Percentiles rank a stretch among this genome's conserved stretches.
Conservation (phyloP, 1,140 invertebrate species). For the Coboldia fuscipes region DNA sequence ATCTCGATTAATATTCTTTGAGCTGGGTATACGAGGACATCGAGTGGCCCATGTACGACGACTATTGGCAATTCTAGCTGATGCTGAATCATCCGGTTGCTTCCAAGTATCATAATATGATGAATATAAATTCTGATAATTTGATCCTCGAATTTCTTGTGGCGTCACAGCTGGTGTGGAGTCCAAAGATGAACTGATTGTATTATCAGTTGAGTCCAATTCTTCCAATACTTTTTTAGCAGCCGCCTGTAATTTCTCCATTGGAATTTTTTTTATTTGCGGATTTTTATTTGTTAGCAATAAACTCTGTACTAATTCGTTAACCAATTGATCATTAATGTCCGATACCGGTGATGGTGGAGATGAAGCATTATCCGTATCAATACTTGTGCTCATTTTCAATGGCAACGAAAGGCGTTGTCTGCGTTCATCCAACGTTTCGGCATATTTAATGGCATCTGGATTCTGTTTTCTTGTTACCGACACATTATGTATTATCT, state of each 20-base stretch:
- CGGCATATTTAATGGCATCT: slow-evolving; percentile 12
- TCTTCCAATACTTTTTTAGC: slow-evolving; percentile 28
- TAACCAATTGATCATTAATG: slow-evolving; percentile 28
- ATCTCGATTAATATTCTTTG: slow-evolving; percentile 27
- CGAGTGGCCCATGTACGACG: slow-evolving; percentile 15
- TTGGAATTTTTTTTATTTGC: slow-evolving; percentile 26
- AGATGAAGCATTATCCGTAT: slow-evolving; percentile 23
- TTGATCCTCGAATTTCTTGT: slow-evolving; percentile 20
- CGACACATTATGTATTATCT: slow-evolving; percentile 18
- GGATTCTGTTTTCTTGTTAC: slow-evolving; percentile 16
- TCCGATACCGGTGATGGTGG: slow-evolving; percentile 24
- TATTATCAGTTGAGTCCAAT: slow-evolving; percentile 20
- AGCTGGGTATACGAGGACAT: slow-evolving; percentile 31
- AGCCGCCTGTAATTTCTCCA: slow-evolving; percentile 30
- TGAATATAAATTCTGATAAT: slow-evolving; percentile 27
- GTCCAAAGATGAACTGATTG: slow-evolving; percentile 14
- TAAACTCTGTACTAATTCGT: slow-evolving; percentile 31
- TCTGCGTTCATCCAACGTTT: slow-evolving; percentile 14
- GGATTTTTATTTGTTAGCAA: slow-evolving; percentile 26
- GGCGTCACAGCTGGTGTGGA: slow-evolving; percentile 22
- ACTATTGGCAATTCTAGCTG: slow-evolving; percentile 15
- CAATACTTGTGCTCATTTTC: slow-evolving; percentile 17
- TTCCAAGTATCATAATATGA: slow-evolving; percentile 37
- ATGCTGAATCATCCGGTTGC: slow-evolving; percentile 10
- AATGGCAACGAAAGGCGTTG: slow-evolving; percentile 21